Conservation (phyloP, 2,888 invertebrate genomes). For the Sipha maydis region DNA sequence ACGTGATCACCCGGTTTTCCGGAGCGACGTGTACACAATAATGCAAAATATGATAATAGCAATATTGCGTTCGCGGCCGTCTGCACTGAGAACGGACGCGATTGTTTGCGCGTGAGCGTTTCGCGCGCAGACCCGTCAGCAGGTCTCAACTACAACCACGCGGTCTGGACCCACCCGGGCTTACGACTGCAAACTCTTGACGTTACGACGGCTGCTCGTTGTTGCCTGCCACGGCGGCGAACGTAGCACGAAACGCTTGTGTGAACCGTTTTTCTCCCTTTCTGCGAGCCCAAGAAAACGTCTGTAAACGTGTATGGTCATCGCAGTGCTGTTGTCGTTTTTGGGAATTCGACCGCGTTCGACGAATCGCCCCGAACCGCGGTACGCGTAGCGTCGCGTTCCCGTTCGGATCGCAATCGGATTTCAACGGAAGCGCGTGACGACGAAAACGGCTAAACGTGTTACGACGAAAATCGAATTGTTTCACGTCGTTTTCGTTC, state of each 20-base stretch:
- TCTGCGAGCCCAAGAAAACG: background rate
- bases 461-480: background rate
- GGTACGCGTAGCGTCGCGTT: too few species aligned
- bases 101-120: too few species aligned
- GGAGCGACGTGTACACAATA: background rate
- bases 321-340: background rate
- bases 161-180: background rate
- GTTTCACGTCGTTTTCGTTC: background rate
- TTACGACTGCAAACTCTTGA: background rate
- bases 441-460: background rate
- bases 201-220: background rate
- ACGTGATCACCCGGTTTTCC: background rate
- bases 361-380: too few species aligned
- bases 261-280: background rate
- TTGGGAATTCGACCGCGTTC: background rate
- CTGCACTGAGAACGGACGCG: background rate
- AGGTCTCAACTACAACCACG: too few species aligned
- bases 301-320: background rate
- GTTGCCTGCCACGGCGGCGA: background rate
- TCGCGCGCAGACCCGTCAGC: too few species aligned
- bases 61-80: background rate
- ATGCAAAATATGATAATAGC: background rate
- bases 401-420: too few species aligned
- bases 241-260: background rate
- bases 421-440: too few species aligned